Evolutionary conservation across 2,797 vertebrate species (phyloP).

Genomic region (Mormyrus hasselquistii): DNA sequence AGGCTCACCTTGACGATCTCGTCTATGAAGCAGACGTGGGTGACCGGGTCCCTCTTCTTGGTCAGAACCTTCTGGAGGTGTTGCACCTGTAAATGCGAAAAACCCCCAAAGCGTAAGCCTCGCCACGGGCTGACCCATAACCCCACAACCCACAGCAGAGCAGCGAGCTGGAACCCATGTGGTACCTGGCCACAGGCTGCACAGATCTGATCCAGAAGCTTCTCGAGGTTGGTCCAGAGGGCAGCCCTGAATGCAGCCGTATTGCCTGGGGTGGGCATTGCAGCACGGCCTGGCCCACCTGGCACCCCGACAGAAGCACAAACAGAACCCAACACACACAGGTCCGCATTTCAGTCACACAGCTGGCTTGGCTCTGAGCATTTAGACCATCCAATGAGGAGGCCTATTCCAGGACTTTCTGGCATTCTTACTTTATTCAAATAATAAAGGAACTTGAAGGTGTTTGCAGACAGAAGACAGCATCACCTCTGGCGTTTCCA

Average conservation of each 20-base stretch:
- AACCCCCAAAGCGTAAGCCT: not conserved
- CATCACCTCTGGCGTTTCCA: constrained; percentile 68
- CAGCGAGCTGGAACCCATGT: not conserved
- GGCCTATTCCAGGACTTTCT: not conserved
- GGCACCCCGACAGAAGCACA: not conserved
- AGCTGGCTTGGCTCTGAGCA: not conserved
- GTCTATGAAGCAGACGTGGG: constrained; percentile 91
- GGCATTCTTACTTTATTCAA: not conserved
- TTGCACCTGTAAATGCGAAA: constrained; percentile 69
- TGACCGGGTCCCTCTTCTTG: constrained; percentile 94
- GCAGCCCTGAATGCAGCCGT: constrained; percentile 91
- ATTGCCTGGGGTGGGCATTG: constrained; percentile 86
- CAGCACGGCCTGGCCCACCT: constrained; percentile 84
- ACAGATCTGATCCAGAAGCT: constrained; percentile 93
- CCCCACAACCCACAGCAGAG: not conserved
- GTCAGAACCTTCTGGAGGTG: constrained; percentile 90
- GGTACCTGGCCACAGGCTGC: constrained; percentile 72
- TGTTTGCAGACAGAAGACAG: not conserved
- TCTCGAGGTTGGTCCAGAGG: constrained; percentile 96
- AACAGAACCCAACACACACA: not conserved
- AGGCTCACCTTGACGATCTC: constrained; percentile 85
- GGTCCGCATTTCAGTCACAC: not conserved
- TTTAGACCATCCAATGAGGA: not conserved
- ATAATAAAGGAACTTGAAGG: not conserved
- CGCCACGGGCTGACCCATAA: not conserved